Conservation (phyloP, 1,140 invertebrate species). For the Lepidurus couesii region DNA sequence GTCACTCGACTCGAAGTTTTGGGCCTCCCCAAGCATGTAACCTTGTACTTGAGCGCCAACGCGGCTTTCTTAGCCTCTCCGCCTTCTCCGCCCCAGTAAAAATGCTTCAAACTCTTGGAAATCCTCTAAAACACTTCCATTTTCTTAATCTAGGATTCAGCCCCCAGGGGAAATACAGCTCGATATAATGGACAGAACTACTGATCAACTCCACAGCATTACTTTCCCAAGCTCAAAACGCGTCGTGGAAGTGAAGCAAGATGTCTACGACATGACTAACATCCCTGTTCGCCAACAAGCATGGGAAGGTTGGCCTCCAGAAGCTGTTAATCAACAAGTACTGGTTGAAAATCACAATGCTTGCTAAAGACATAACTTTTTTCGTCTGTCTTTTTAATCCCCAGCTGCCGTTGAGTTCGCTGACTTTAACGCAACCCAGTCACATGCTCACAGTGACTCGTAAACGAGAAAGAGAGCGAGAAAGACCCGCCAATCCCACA, state of each 20-base stretch:
- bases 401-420: background rate
- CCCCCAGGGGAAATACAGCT: constrained; percentile 46
- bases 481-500: background rate
- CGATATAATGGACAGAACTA: constrained; percentile 59
- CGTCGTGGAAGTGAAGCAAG: constrained; percentile 74
- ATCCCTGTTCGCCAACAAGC: constrained; percentile 80
- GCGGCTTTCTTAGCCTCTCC: constrained; percentile 36
- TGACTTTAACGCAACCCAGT: constrained; percentile 14
- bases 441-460: constrained; percentile 11
- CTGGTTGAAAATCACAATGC: background rate
- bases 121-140: constrained; percentile 31
- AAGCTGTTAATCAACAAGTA: constrained; percentile 46
- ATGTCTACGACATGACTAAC: constrained; percentile 70
- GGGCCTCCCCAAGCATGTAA: constrained; percentile 61
- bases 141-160: constrained; percentile 33
- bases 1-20: constrained; percentile 56
- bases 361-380: background rate
- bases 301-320: constrained; percentile 64
- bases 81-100: constrained; percentile 42
- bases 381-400: constrained; percentile 3
- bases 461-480: constrained; percentile 17
- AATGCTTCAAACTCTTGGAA: constrained; percentile 24
- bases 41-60: constrained; percentile 55
- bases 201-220: constrained; percentile 61
- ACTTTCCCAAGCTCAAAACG: constrained; percentile 70